Percentiles rank a stretch among this genome's conserved stretches.
These are phyloP conservation scores for Myiotriccus ornatus DNA, from an alignment of 2,797 vertebrate genomes.

Conservation along the genomic window DNA sequence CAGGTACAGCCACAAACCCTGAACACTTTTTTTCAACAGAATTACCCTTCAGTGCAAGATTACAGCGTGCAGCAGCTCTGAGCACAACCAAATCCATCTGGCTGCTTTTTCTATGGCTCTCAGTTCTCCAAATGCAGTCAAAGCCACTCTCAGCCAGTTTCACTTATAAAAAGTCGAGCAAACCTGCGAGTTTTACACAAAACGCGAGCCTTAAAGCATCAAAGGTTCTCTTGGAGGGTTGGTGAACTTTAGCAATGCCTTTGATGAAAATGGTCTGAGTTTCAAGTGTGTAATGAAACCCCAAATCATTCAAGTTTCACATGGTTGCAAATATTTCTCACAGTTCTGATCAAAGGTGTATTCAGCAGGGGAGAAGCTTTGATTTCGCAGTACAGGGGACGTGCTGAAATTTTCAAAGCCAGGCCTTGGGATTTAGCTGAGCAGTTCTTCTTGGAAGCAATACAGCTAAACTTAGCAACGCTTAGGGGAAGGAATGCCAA, in stretches of 20 bases:
- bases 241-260: conserved; percentile 64
- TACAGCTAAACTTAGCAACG: conserved; percentile 51
- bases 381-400: conserved; percentile 66
- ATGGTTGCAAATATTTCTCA: conserved; percentile 72
- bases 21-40: neutral
- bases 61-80: neutral
- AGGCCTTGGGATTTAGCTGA: conserved; percentile 58
- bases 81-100: neutral
- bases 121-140: conserved; percentile 13
- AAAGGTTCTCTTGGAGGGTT: conserved; percentile 59
- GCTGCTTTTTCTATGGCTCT: neutral
- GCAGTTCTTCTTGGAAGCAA: conserved; percentile 39
- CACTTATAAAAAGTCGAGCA: conserved; percentile 6
- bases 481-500: neutral
- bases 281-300: conserved; percentile 71
- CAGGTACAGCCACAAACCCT: neutral
- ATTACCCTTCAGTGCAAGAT: neutral
- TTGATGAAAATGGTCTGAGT: conserved; percentile 71
- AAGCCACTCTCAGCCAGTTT: conserved; percentile 32
- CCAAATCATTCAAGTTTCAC: conserved; percentile 71
- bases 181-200: conserved; percentile 41
- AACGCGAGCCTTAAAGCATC: conserved; percentile 35
- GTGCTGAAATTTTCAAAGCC: conserved; percentile 69
- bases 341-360: conserved; percentile 71
- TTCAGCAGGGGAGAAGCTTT: conserved; percentile 70